Conservation (phyloP, 1,140 invertebrate genomes). For the Pogonomyrmex californicus region DNA sequence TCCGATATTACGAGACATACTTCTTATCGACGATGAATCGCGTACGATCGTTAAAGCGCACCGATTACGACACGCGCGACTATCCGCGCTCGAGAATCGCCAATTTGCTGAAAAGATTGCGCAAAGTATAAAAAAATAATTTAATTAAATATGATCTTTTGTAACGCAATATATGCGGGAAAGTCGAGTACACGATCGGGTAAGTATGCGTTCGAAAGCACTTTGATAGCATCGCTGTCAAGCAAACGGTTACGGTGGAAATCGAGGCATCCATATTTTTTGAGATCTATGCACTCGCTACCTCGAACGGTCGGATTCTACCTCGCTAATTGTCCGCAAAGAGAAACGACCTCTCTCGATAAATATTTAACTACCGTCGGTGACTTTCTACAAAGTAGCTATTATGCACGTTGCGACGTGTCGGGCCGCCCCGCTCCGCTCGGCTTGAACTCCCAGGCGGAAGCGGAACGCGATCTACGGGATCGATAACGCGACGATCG, state of each 20-base stretch:
- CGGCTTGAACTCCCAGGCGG: constrained; percentile 37
- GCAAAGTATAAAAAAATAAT: constrained; percentile 2
- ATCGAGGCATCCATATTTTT: constrained; percentile 27
- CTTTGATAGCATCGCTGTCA: constrained; percentile 14
- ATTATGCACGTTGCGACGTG: constrained; percentile 25
- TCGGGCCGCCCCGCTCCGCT: constrained; percentile 40
- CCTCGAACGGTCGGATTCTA: constrained; percentile 1
- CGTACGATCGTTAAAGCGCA: constrained; percentile 18
- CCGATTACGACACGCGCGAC: not conserved
- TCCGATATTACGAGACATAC: constrained; percentile 58
- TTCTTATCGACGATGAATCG: constrained; percentile 22
- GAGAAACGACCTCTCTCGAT: constrained; percentile 52
- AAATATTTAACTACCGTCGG: constrained; percentile 51
- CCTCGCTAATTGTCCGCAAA: constrained; percentile 49
- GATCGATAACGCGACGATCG: constrained; percentile 30
- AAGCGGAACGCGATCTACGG: constrained; percentile 57
- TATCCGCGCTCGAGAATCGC: not conserved
- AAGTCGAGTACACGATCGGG: too few species aligned
- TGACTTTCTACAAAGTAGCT: constrained; percentile 47
- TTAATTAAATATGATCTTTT: not conserved
- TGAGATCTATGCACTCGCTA: constrained; percentile 15
- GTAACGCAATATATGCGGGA: too few species aligned
- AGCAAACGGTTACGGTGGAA: not conserved
- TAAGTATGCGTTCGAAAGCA: not conserved
- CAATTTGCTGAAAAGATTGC: constrained; percentile 5